Conservation (phyloP, 1,140 invertebrate species). For the Oncopeltus fasciatus region DNA sequence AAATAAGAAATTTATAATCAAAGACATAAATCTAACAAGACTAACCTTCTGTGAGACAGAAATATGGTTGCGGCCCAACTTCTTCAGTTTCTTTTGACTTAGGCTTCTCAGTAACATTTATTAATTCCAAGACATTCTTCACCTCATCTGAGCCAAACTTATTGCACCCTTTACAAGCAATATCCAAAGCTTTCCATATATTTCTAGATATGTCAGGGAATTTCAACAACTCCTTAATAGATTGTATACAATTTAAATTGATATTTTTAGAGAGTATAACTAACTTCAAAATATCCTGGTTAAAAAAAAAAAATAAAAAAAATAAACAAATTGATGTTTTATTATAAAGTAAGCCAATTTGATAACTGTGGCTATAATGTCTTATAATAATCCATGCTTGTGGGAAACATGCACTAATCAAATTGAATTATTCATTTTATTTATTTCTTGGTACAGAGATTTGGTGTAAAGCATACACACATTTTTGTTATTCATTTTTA, state of each 20-base stretch:
- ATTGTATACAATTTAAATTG: not conserved
- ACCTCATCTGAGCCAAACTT: not conserved
- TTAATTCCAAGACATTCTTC: not conserved
- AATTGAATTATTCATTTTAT: too few relatives aligned
- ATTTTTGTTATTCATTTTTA: too few relatives aligned
- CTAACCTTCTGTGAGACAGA: not conserved
- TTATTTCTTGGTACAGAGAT: too few relatives aligned
- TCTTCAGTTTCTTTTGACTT: not conserved
- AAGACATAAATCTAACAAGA: too few relatives aligned
- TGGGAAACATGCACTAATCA: too few relatives aligned
- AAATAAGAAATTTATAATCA: too few relatives aligned
- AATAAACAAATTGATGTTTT: not conserved
- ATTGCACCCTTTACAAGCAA: not conserved
- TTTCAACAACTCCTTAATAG: not conserved
- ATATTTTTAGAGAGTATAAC: not conserved
- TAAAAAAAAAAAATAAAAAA: not conserved
- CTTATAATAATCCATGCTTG: too few relatives aligned
- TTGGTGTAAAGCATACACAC: too few relatives aligned
- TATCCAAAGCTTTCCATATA: constrained; percentile 10
- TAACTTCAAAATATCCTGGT: not conserved
- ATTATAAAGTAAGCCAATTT: not conserved
- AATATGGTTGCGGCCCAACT: not conserved
- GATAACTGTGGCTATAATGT: too few relatives aligned
- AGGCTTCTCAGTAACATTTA: not conserved
- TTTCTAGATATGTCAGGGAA: constrained; percentile 9